A percentile compares a stretch with the other conserved stretches of the same genome.
These are phyloP conservation scores for Andrena bicolor DNA, from an alignment of 2,888 invertebrate species.

Conservation along the genomic window DNA sequence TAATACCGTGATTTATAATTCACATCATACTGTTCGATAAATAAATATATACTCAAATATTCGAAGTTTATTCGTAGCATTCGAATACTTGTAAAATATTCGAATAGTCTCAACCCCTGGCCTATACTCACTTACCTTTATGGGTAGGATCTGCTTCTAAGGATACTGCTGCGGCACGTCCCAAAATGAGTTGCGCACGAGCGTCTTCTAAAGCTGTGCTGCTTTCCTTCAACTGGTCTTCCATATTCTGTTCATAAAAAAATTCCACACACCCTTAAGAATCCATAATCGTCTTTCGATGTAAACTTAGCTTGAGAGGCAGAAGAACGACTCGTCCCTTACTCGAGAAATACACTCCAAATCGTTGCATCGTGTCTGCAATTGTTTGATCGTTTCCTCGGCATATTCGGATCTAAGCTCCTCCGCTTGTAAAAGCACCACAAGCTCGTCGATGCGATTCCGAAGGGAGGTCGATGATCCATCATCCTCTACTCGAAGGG, in stretches of 20 bases:
- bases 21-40: no score
- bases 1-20: no score
- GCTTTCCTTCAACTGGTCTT: constrained; percentile 63
- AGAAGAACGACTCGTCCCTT: constrained; percentile 7
- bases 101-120: no score
- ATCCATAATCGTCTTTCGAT: neutral
- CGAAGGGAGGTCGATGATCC: constrained; percentile 16
- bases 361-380: constrained; percentile 59
- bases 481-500: constrained; percentile 44
- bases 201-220: constrained; percentile 68
- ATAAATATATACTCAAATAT: no score
- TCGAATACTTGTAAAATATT: no score
- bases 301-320: neutral
- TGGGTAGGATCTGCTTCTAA: constrained; percentile 66
- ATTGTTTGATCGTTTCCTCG: constrained; percentile 48
- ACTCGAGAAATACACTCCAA: constrained; percentile 62
- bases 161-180: constrained; percentile 70
- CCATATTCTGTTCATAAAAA: constrained; percentile 42
- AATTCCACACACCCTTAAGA: neutral
- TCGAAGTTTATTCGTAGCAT: no score
- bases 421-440: constrained; percentile 52
- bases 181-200: constrained; percentile 71
- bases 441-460: constrained; percentile 55
- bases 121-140: constrained; percentile 70
- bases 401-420: constrained; percentile 36